A percentile compares a stretch with the other conserved stretches of the same genome.
Evolutionary conservation across 2,888 invertebrate species (phyloP).

Genomic region (Drosophila macrospina): DNA sequence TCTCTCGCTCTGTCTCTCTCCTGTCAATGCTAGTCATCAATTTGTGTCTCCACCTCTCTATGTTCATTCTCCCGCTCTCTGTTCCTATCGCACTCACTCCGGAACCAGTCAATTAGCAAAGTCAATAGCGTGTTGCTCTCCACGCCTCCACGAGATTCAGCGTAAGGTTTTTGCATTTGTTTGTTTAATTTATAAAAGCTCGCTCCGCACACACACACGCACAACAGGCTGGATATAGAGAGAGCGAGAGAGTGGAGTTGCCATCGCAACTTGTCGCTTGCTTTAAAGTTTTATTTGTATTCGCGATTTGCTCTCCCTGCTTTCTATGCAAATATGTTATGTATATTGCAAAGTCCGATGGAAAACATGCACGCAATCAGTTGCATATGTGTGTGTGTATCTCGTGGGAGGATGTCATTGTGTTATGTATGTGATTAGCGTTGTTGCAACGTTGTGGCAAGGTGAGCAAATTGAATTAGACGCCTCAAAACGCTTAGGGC

Average conservation of each 20-base stretch:
- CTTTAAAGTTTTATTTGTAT: slow-evolving; percentile 51
- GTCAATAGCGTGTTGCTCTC: slow-evolving; percentile 63
- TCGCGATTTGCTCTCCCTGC: slow-evolving; percentile 8
- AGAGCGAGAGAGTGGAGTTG: slow-evolving; percentile 4
- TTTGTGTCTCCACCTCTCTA: slow-evolving; percentile 18
- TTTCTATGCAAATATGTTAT: slow-evolving; percentile 21
- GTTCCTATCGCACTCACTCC: slow-evolving; percentile 12
- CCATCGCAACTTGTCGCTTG: slow-evolving; percentile 39
- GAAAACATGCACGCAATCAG: slow-evolving; percentile 59
- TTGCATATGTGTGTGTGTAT: slow-evolving; percentile 15
- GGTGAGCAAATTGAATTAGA: slow-evolving; percentile 51
- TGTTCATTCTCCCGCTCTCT: slow-evolving; percentile 1
- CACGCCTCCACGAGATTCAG: slow-evolving; percentile 8
- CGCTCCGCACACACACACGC: slow-evolving; percentile 25
- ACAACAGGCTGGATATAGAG: not conserved
- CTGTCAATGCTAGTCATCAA: slow-evolving; percentile 21
- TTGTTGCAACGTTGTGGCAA: slow-evolving; percentile 25
- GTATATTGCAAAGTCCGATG: slow-evolving; percentile 45
- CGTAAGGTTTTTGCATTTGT: slow-evolving; percentile 51
- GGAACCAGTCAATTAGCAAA: slow-evolving; percentile 72
- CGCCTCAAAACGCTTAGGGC: slow-evolving; percentile 21
- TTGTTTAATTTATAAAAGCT: slow-evolving; percentile 73
- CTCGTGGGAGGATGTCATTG: slow-evolving; percentile 36
- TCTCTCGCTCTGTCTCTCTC: not conserved
- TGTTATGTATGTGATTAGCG: slow-evolving; percentile 46